phyloP scores from a whole-genome alignment of 2,797 vertebrate genomes.

The Diceros bicornis region DNA sequence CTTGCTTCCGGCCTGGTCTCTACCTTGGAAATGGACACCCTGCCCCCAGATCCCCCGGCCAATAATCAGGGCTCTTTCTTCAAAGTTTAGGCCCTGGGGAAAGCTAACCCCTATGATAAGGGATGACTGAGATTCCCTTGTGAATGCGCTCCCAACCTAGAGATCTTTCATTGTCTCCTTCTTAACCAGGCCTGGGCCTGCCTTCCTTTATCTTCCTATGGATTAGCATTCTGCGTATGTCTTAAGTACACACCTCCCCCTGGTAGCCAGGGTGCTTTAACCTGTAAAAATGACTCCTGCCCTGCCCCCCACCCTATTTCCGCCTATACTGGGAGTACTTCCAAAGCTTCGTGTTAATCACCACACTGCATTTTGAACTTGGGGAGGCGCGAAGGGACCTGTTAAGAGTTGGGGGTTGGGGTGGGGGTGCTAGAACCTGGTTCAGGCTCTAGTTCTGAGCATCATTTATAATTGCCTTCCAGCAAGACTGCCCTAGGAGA shows the following conservation, averaged over 20 bases:
- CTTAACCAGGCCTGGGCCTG: conserved; percentile 51
- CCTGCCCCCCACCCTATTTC: not conserved
- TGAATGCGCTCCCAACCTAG: not conserved
- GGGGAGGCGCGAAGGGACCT: not conserved
- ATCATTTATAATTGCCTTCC: not conserved
- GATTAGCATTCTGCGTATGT: not conserved
- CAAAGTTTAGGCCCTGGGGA: not conserved
- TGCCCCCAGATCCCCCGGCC: not conserved
- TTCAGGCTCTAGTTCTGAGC: not conserved
- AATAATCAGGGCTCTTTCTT: not conserved
- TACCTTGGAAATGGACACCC: conserved; percentile 46
- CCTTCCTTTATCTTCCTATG: not conserved
- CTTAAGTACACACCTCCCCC: not conserved
- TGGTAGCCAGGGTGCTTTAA: not conserved
- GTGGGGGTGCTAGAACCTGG: not conserved
- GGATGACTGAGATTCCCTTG: not conserved
- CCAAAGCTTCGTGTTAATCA: not conserved
- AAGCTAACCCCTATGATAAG: not conserved
- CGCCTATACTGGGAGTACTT: not conserved
- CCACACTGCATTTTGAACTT: not conserved
- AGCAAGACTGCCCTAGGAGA: not conserved
- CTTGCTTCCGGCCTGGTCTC: conserved; percentile 53
- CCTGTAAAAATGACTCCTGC: not conserved
- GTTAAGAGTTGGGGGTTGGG: not conserved
- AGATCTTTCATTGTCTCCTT: not conserved